Base-by-base conservation (phyloP, 1,140 invertebrate genomes). In the Listronotus bonariensis region DNA sequence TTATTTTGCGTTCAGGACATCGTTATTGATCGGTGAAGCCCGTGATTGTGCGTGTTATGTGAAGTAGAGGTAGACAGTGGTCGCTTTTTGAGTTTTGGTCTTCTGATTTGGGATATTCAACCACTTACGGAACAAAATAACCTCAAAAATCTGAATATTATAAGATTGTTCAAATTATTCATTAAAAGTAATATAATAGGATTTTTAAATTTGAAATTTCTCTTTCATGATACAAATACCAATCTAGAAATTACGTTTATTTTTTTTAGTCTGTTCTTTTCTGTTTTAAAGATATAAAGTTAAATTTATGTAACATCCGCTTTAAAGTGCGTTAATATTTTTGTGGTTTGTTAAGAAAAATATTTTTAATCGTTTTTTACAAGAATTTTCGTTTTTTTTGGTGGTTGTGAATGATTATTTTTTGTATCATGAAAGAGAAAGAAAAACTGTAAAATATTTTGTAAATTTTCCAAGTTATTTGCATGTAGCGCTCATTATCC, bases 401-500 rank as follows among this genome's bases (percentile, higher is more conserved):
- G 41, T 1, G 12, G 46, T 43, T 18, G 8, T 52, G 4, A 18
- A 20, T 49, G n/a, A n/a, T n/a, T n/a, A 7, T 53, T 17, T 17
- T 41, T n/a, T 54, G 6, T 42, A 40, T 31, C 42, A 31, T 45
- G 52, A 55, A 55, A 36, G 32, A 18, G 20, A 40, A 54, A 26
- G 20, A 26, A 10, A 18, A 10, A n/a, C 10, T 17, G 49, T 48
- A 52, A 55, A 53, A 43, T 63, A 55, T 52, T 63, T 63, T 63
- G 60, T 63, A 63, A 12, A 63, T 63, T 52, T 55, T 63, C 40
- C 40, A 36, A 40, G 54, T 63, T 55, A 20, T 55, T 63, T 63
- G 36, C 60, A 63, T 48, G 60, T 63, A 54, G 49, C 60, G 60
- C 60, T 63, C 60, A 63, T 63, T 63, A 54, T 63, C 51, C 40